Conservation (phyloP, 2,797 vertebrate genomes). For the Characodon lateralis region DNA sequence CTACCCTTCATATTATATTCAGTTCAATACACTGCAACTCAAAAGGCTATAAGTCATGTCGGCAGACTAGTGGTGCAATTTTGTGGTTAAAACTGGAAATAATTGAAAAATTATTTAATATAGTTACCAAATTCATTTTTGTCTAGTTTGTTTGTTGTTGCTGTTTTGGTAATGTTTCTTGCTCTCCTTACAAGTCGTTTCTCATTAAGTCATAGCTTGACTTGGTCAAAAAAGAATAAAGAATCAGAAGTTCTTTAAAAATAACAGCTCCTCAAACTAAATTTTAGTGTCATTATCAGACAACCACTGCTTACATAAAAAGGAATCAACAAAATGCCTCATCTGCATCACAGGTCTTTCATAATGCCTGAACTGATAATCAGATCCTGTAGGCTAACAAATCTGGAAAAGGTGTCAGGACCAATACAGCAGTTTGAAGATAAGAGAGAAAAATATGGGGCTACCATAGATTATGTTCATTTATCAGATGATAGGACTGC, state of each 20-base stretch:
- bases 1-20: neutral
- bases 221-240: slow-evolving; percentile 52
- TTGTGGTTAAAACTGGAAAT: neutral
- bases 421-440: slow-evolving; percentile 24
- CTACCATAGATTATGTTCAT: neutral
- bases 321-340: slow-evolving; percentile 70
- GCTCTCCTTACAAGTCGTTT: slow-evolving; percentile 2
- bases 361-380: slow-evolving; percentile 18
- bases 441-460: slow-evolving; percentile 8
- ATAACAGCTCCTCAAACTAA: slow-evolving; percentile 51
- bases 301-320: slow-evolving; percentile 75
- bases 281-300: slow-evolving; percentile 67
- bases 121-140: neutral
- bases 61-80: neutral
- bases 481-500: neutral
- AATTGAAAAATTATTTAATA: slow-evolving; percentile 1
- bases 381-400: slow-evolving; percentile 8
- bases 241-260: slow-evolving; percentile 39
- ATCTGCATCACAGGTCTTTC: slow-evolving; percentile 38
- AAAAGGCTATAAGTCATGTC: neutral
- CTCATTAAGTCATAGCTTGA: slow-evolving; percentile 38
- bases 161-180: slow-evolving; percentile 30
- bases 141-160: neutral
- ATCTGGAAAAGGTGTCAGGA: slow-evolving; percentile 31
- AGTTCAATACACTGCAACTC: neutral